phyloP scores from a whole-genome alignment of 2,113 vertebrate species.

The Melanerpes formicivorus region DNA sequence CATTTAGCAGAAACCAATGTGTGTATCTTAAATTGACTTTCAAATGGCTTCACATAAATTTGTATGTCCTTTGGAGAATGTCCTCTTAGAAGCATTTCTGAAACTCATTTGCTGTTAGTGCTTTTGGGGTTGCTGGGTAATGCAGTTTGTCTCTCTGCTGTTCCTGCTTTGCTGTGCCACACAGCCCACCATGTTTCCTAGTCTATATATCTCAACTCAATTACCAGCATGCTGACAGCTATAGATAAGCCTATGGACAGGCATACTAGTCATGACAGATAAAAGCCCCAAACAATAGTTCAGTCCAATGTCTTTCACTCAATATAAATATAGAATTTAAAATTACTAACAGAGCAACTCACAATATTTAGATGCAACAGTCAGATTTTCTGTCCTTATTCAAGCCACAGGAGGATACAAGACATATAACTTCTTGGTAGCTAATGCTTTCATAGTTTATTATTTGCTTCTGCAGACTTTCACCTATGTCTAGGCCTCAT shows the following conservation, averaged over 20 bases:
- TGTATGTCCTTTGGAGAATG: neutral
- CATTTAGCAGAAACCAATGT: neutral
- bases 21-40: neutral
- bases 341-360: neutral
- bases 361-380: neutral
- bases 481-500: neutral
- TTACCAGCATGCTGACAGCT: slow-evolving; percentile 3
- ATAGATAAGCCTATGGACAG: slow-evolving; percentile 24
- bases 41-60: neutral
- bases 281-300: neutral
- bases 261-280: neutral
- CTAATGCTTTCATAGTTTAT: neutral
- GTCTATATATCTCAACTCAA: neutral
- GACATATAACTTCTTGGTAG: neutral
- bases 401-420: neutral
- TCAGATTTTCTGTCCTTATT: neutral
- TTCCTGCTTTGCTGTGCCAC: neutral
- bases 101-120: neutral
- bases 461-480: neutral
- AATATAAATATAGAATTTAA: slow-evolving; percentile 19
- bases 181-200: fast-evolving
- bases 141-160: neutral
- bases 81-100: neutral
- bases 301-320: neutral
- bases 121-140: neutral